Conservation (phyloP, 2,888 invertebrate genomes). For the Polyploca ridens region DNA sequence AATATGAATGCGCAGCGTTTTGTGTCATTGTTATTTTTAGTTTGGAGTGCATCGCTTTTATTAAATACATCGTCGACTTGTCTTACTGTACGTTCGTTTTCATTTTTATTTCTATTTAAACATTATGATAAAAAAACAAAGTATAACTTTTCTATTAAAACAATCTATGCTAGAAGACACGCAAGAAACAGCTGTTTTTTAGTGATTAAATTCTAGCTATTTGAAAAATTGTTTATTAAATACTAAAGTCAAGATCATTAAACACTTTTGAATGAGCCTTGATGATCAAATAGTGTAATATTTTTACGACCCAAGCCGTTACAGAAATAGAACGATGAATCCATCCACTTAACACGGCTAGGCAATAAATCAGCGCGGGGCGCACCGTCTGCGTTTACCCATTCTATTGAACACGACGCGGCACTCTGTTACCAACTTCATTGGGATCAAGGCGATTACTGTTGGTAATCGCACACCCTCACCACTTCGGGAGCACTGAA, state of each 20-base stretch:
- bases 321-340: constrained; percentile 7
- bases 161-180: not conserved
- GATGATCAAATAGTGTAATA: not conserved
- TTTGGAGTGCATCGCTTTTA: not conserved
- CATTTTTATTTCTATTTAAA: not conserved
- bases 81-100: not conserved
- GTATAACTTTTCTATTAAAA: not conserved
- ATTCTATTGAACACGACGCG: constrained; percentile 47
- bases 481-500: constrained; percentile 61
- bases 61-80: not conserved
- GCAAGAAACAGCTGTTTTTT: too few relatives aligned
- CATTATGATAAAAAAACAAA: not conserved
- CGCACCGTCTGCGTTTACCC: constrained; percentile 37
- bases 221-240: too few relatives aligned
- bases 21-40: constrained; percentile 5
- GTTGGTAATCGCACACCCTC: constrained; percentile 75
- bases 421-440: constrained; percentile 75
- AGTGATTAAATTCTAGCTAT: too few relatives aligned
- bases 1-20: not conserved
- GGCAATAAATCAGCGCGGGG: constrained; percentile 10
- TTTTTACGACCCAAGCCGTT: not conserved
- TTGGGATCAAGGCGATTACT: constrained; percentile 80
- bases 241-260: not conserved
- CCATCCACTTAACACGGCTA: constrained; percentile 3
- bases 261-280: not conserved